Conservation (phyloP, 1,140 invertebrate species). For the Colletes latitarsis region DNA sequence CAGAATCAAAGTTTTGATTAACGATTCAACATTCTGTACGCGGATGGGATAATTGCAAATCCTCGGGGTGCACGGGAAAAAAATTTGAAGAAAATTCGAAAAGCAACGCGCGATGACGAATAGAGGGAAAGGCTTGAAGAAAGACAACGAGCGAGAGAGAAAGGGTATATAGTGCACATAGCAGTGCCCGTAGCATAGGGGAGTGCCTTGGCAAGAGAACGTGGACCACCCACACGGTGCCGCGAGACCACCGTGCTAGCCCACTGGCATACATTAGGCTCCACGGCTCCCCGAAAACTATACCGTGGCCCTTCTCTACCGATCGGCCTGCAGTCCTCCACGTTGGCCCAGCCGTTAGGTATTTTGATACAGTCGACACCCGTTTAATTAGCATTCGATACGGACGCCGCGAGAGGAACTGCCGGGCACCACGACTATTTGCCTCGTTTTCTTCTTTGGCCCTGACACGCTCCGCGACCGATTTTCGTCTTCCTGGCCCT, state of each 20-base stretch:
- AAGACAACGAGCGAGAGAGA: slow-evolving; percentile 45
- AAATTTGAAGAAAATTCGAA: slow-evolving; percentile 12
- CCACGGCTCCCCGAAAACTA: slow-evolving; percentile 76
- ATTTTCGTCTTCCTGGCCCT: slow-evolving; percentile 54
- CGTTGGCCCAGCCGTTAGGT: slow-evolving; percentile 73
- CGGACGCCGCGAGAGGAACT: slow-evolving; percentile 71
- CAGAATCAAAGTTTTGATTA: too few species aligned
- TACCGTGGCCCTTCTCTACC: slow-evolving; percentile 63
- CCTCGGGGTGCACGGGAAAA: background rate
- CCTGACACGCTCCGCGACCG: slow-evolving; percentile 45
- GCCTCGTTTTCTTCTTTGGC: slow-evolving; percentile 32
- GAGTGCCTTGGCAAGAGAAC: slow-evolving; percentile 78
- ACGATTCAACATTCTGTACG: too few species aligned
- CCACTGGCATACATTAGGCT: slow-evolving; percentile 81
- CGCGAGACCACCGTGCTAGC: slow-evolving; percentile 81
- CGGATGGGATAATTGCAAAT: too few species aligned
- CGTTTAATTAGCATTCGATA: slow-evolving; percentile 80
- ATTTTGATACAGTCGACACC: slow-evolving; percentile 79
- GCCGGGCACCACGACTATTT: slow-evolving; percentile 54
- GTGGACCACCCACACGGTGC: slow-evolving; percentile 80
- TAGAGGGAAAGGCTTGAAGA: slow-evolving; percentile 1
- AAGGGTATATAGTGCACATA: slow-evolving; percentile 70
- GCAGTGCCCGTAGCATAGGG: slow-evolving; percentile 70
- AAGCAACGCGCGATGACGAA: slow-evolving; percentile 17
- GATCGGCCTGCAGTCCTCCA: slow-evolving; percentile 46